These are phyloP conservation scores for Catocala sponsa DNA, from an alignment of 2,888 invertebrate genomes.

Conservation along the genomic window DNA sequence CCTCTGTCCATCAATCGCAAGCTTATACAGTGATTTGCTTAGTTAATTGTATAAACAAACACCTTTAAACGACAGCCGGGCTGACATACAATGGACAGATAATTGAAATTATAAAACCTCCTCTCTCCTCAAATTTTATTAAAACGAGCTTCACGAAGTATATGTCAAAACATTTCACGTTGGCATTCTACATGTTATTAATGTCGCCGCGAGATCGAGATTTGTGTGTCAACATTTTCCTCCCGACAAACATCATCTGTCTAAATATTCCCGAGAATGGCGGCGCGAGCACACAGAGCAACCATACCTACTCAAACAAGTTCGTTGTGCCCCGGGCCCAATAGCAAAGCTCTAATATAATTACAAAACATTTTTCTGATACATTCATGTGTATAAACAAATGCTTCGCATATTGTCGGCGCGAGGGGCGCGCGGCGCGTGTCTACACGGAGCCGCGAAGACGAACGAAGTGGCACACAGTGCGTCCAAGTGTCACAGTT, in stretches of 20 bases:
- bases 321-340: neutral
- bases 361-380: constrained; percentile 11
- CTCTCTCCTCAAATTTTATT: too few species aligned
- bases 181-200: neutral
- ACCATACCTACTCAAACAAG: neutral
- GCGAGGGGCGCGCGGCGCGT: neutral
- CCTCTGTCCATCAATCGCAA: too few species aligned
- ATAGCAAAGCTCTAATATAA: neutral
- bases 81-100: too few species aligned
- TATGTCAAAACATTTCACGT: too few species aligned
- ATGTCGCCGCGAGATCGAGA: neutral
- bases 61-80: too few species aligned
- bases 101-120: too few species aligned
- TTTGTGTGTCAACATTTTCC: constrained; percentile 3
- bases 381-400: constrained; percentile 6
- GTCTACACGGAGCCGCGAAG: too few species aligned
- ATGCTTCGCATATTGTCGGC: neutral
- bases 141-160: too few species aligned
- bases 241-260: constrained; percentile 5
- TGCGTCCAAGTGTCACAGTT: too few species aligned
- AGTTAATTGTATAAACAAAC: too few species aligned
- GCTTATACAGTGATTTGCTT: too few species aligned
- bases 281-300: neutral
- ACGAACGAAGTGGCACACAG: too few species aligned
- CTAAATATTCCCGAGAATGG: neutral